These are phyloP conservation scores for Andrena fulva DNA, from an alignment of 2,888 invertebrate species.

Conservation along the genomic window DNA sequence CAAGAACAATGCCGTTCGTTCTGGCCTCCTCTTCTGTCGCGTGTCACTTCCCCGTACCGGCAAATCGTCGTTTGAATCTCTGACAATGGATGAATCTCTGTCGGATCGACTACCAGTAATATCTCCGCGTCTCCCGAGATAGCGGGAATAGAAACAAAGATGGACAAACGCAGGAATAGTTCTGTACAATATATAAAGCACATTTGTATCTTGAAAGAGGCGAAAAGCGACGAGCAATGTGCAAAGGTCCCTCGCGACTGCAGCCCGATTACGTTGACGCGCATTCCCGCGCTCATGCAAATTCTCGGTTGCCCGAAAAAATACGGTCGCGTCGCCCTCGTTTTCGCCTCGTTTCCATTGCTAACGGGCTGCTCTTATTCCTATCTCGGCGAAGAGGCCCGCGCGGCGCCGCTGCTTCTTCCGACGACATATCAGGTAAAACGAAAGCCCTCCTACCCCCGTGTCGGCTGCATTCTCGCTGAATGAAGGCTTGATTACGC, in stretches of 20 bases:
- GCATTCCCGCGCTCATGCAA: constrained; percentile 4
- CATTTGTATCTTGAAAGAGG: background rate
- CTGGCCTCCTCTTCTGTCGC: constrained; percentile 21
- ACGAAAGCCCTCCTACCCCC: constrained; percentile 17
- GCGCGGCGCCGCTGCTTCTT: constrained; percentile 4
- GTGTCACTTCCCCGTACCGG: constrained; percentile 27
- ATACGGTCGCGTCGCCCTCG: constrained; percentile 19
- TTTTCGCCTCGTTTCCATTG: constrained; percentile 39
- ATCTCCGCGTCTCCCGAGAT: no score
- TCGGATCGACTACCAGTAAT: no score
- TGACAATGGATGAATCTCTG: constrained; percentile 18
- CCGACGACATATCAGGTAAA: constrained; percentile 31
- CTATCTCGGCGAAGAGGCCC: background rate
- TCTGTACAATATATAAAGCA: no score
- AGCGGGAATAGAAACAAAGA: no score
- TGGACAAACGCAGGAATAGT: no score
- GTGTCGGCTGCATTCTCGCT: constrained; percentile 33
- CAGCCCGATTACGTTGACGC: background rate
- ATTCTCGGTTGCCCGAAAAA: constrained; percentile 23
- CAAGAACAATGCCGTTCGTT: constrained; percentile 40
- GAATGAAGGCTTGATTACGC: constrained; percentile 59
- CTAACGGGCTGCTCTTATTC: constrained; percentile 14
- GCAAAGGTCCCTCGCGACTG: background rate
- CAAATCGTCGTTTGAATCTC: constrained; percentile 23
- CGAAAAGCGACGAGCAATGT: background rate